Percentiles rank a stretch among this genome's conserved stretches.
Evolutionary conservation across 2,888 invertebrate species (phyloP).

Genomic region (Tigriopus californicus): DNA sequence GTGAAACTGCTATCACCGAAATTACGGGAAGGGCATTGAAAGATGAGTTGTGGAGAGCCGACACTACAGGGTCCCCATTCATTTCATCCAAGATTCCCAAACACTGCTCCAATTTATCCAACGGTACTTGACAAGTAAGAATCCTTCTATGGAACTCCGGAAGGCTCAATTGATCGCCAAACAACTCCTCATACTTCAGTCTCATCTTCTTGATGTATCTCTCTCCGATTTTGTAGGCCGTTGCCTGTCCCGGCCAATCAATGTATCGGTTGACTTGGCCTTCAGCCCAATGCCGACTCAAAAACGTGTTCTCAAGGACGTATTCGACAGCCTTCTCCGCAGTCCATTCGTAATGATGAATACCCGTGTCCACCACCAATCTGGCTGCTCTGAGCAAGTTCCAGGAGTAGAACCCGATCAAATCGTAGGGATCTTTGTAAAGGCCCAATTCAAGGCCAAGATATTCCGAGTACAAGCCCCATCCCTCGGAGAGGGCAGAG

Average conservation of each 20-base stretch:
- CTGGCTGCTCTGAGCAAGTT: conserved; percentile 24
- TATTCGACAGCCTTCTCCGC: conserved; percentile 22
- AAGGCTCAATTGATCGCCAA: too few relatives aligned
- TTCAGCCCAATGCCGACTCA: too few relatives aligned
- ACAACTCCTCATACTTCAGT: too few relatives aligned
- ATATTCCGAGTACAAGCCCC: conserved; percentile 27
- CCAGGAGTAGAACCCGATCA: not conserved
- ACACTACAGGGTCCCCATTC: too few relatives aligned
- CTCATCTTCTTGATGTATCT: conserved; percentile 20
- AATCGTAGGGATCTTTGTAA: conserved; percentile 22
- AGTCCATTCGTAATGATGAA: conserved; percentile 25
- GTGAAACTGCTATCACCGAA: too few relatives aligned
- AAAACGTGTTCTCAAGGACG: conserved; percentile 21
- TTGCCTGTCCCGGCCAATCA: conserved; percentile 26
- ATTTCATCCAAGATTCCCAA: too few relatives aligned
- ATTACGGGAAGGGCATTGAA: too few relatives aligned
- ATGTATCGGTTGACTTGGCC: conserved; percentile 24
- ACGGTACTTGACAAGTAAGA: too few relatives aligned
- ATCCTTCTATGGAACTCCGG: too few relatives aligned
- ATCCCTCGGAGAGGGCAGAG: conserved; percentile 21
- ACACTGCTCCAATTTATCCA: too few relatives aligned
- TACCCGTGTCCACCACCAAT: conserved; percentile 26
- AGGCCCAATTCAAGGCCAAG: conserved; percentile 27
- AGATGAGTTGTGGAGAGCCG: too few relatives aligned
- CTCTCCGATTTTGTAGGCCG: conserved; percentile 25